Conservation (phyloP, 2,797 vertebrate genomes). For the Cryptoprocta ferox region DNA sequence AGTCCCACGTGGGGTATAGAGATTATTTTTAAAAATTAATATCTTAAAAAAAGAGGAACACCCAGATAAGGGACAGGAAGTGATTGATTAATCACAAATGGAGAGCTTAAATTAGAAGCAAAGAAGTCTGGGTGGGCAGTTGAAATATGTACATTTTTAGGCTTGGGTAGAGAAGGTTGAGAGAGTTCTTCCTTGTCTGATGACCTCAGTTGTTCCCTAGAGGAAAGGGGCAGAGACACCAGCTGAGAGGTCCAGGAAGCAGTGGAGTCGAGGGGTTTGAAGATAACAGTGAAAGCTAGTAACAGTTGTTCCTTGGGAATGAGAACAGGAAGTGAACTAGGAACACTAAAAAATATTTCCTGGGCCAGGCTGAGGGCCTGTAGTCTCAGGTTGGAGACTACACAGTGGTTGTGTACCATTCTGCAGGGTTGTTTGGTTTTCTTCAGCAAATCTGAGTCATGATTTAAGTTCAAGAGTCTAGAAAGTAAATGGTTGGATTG, state of each 20-base stretch:
- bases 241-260: background rate
- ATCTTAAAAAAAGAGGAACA: background rate
- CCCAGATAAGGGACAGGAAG: background rate
- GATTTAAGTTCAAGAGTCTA: background rate
- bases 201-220: background rate
- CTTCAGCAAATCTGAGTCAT: background rate
- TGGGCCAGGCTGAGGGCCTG: background rate
- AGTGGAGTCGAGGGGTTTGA: background rate
- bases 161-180: background rate
- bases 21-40: background rate
- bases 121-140: background rate
- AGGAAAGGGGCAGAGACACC: background rate
- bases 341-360: background rate
- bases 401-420: background rate
- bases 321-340: background rate
- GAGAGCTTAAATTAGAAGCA: constrained; percentile 1
- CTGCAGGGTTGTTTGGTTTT: background rate
- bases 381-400: background rate
- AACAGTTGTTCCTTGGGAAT: background rate
- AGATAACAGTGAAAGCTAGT: background rate
- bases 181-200: background rate
- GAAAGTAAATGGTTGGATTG: background rate
- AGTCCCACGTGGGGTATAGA: background rate
- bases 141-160: constrained; percentile 51
- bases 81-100: background rate